Percentiles rank a stretch among this genome's conserved stretches.
Conservation (phyloP, 2,888 invertebrate species). For the Habrosyne pyritoides region DNA sequence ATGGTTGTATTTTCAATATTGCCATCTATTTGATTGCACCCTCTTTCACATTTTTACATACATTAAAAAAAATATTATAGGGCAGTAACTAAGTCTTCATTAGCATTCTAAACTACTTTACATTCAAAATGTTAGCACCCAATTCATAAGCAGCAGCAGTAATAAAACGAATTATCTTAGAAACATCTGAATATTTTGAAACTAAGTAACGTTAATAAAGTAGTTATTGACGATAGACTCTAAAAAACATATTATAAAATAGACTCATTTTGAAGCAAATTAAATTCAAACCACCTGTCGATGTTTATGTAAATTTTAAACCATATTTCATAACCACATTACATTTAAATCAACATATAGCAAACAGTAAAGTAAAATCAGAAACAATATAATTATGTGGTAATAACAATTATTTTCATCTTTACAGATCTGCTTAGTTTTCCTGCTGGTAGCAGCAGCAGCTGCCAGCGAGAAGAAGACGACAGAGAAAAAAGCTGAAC, state of each 20-base stretch:
- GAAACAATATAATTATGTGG: neutral
- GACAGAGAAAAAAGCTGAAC: constrained; percentile 81
- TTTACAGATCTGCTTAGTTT: constrained; percentile 87
- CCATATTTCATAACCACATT: neutral
- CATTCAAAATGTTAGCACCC: neutral
- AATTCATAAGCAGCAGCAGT: neutral
- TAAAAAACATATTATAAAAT: too few relatives aligned
- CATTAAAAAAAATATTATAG: neutral
- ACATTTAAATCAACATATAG: neutral
- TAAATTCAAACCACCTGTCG: neutral
- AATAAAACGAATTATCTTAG: neutral
- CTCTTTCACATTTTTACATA: too few relatives aligned
- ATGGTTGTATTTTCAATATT: too few relatives aligned
- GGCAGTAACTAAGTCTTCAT: neutral
- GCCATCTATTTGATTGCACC: too few relatives aligned
- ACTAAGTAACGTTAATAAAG: neutral
- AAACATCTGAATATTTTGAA: neutral
- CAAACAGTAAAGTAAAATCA: neutral
- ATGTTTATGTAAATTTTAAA: neutral
- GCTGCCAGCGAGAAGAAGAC: constrained; percentile 87
- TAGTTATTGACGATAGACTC: too few relatives aligned
- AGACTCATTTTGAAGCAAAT: neutral
- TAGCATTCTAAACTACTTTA: neutral
- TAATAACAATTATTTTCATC: constrained; percentile 18
- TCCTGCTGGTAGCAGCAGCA: constrained; percentile 90